These are phyloP conservation scores for Acanthiza pusilla DNA, from an alignment of 2,797 vertebrate genomes.

Conservation along the genomic window DNA sequence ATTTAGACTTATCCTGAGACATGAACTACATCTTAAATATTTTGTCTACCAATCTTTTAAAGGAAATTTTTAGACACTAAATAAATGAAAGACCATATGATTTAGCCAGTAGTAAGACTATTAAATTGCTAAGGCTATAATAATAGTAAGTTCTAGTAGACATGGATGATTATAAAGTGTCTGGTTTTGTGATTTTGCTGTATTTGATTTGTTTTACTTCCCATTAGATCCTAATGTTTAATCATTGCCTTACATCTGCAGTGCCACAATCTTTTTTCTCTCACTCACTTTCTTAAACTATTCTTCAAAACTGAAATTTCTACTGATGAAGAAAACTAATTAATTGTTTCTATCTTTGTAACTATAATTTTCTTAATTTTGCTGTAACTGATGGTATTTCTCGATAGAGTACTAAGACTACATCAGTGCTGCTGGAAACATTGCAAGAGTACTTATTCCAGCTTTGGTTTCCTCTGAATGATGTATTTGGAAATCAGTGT, in stretches of 20 bases:
- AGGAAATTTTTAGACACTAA: neutral
- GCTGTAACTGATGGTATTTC: neutral
- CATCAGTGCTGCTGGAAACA: neutral
- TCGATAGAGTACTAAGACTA: neutral
- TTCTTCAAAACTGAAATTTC: neutral
- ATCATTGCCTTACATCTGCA: neutral
- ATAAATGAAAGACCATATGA: neutral
- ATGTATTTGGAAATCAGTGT: neutral
- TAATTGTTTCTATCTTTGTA: neutral
- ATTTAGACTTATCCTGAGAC: neutral
- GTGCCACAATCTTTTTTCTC: neutral
- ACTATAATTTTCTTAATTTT: neutral
- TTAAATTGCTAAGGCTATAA: neutral
- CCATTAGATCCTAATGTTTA: neutral
- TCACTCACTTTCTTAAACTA: neutral
- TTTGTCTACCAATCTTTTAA: neutral
- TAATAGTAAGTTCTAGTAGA: neutral
- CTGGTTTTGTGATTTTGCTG: neutral
- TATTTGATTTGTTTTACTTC: neutral
- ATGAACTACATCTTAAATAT: neutral
- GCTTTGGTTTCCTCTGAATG: neutral
- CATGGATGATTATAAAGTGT: neutral
- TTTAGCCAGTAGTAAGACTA: neutral
- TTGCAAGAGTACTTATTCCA: neutral
- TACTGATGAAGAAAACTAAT: neutral